Evolutionary conservation across 2,888 invertebrate species (phyloP).

Genomic region (Drosophila mercatorum): DNA sequence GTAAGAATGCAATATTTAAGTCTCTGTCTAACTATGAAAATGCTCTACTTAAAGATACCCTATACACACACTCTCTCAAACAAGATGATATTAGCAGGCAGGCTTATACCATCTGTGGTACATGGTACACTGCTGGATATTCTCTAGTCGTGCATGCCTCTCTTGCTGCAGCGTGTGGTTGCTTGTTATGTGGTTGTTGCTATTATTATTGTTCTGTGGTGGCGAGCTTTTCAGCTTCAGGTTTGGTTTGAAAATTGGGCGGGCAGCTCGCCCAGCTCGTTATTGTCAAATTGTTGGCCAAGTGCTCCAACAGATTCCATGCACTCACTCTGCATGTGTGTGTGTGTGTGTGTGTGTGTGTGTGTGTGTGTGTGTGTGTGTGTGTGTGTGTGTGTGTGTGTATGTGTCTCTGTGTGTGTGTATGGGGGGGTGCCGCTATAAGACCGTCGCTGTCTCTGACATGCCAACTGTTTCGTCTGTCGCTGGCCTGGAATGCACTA

Average conservation of each 20-base stretch:
- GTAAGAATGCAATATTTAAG: too few species aligned
- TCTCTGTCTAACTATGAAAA: background rate
- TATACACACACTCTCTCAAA: too few species aligned
- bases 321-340: conserved; percentile 22
- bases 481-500: conserved; percentile 63
- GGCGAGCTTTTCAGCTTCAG: conserved; percentile 43
- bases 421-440: conserved; percentile 59
- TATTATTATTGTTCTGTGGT: conserved; percentile 44
- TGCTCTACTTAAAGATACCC: background rate
- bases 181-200: conserved; percentile 26
- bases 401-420: conserved; percentile 52
- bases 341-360: conserved; percentile 41
- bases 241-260: conserved; percentile 70
- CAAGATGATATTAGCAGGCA: too few species aligned
- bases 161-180: conserved; percentile 11
- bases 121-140: background rate
- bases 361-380: conserved; percentile 33
- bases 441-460: conserved; percentile 52
- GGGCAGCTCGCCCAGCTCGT: conserved; percentile 65
- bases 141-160: background rate
- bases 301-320: conserved; percentile 53
- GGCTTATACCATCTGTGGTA: too few species aligned
- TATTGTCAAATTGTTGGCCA: conserved; percentile 77
- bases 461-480: conserved; percentile 62
- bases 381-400: conserved; percentile 49